A percentile compares a stretch with the other conserved stretches of the same genome.
phyloP scores from a whole-genome alignment of 2,113 vertebrate genomes.

The Apistogramma diplotaenia region DNA sequence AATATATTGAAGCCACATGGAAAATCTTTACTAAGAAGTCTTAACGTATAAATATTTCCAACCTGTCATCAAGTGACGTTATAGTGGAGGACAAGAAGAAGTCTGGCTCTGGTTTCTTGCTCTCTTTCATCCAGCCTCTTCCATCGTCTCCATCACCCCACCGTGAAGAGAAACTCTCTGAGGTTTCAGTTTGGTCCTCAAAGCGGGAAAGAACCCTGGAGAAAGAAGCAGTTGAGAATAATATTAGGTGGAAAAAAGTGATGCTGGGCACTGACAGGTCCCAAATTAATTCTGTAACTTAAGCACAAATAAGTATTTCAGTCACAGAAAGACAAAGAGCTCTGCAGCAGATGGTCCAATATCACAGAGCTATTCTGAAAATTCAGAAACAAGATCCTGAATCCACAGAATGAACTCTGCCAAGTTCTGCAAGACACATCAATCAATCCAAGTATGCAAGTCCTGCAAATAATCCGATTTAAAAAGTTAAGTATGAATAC shows the following conservation, averaged over 20 bases:
- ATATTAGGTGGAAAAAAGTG: not conserved
- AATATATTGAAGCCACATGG: not conserved
- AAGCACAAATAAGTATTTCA: not conserved
- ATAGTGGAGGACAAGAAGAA: slow-evolving; percentile 71
- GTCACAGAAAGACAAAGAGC: not conserved
- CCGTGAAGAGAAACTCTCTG: slow-evolving; percentile 75
- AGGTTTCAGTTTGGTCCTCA: slow-evolving; percentile 77
- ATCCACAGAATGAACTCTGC: not conserved
- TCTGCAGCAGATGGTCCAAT: not conserved
- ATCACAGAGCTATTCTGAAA: not conserved
- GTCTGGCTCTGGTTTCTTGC: slow-evolving; percentile 76
- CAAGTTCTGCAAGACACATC: not conserved
- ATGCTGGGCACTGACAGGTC: not conserved
- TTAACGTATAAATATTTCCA: not conserved
- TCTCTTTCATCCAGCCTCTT: slow-evolving; percentile 83
- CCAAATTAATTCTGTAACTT: not conserved
- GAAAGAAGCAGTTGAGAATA: not conserved
- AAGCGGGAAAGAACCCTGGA: slow-evolving; percentile 69
- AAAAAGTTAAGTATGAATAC: not conserved
- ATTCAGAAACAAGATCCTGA: not conserved
- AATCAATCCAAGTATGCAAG: not conserved
- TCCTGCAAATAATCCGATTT: too few species aligned
- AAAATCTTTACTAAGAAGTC: not conserved
- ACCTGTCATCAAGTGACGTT: slow-evolving; percentile 83
- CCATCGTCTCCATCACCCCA: slow-evolving; percentile 81